These are phyloP conservation scores for Mustela lutreola DNA, from an alignment of 2,113 vertebrate species.

Conservation along the genomic window DNA sequence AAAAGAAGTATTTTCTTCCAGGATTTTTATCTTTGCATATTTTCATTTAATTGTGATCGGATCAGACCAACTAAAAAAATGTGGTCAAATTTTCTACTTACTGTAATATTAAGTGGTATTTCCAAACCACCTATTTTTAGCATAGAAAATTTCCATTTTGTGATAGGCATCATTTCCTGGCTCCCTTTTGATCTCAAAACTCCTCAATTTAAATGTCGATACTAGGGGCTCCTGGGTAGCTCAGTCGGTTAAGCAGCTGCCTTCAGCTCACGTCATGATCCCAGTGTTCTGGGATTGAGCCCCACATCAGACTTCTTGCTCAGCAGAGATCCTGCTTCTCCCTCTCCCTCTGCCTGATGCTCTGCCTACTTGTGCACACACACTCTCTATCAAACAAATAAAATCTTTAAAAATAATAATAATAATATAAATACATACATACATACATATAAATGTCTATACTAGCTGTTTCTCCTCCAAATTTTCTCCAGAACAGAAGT, in stretches of 20 bases:
- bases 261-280: too few relatives aligned
- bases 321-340: too few relatives aligned
- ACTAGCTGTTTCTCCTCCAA: neutral
- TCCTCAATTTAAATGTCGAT: neutral
- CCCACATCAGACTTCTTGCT: too few relatives aligned
- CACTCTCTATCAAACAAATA: too few relatives aligned
- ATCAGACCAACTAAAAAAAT: neutral
- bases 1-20: neutral
- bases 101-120: neutral
- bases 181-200: neutral
- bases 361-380: too few relatives aligned
- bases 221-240: too few relatives aligned
- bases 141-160: neutral
- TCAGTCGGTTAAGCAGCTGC: too few relatives aligned
- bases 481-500: neutral
- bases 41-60: neutral
- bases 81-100: neutral
- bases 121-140: neutral
- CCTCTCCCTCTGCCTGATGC: too few relatives aligned
- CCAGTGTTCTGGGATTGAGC: too few relatives aligned
- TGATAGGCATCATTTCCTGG: neutral
- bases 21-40: neutral
- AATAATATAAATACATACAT: too few relatives aligned
- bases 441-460: neutral
- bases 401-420: too few relatives aligned